Evolutionary conservation across 2,113 vertebrate genomes (phyloP), one percentile per base, ranked within the genome.

Genomic region (Merops nubicus): DNA sequence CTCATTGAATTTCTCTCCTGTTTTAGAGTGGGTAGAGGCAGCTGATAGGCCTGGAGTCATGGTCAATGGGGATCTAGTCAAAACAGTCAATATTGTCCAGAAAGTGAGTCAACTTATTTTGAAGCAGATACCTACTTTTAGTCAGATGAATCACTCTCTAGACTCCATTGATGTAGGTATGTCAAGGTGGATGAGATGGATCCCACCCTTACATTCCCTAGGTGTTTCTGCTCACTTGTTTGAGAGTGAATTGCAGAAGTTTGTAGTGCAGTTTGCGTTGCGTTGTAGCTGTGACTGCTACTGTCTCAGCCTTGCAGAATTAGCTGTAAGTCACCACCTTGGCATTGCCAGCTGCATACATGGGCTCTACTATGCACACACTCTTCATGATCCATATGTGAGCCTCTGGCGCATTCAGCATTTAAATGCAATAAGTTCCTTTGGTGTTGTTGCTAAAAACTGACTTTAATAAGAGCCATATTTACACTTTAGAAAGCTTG

Each of bases 81-180:
- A 90, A 94, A 93, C 31, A 56, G 57, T 88, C 94, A 84, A 95
- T 96, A 74, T 91, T 91, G 83, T 91, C 93, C 93, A 89, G 88
- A 92, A 92, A 84, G 33, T 68, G 54, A 96, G 80, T 96, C 68
- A 93, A 95, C 76, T 93, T 3, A 51, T 93, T 93, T 93, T 92
- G 81, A 91, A 93, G 54, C 83, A 56, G 60, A 16, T 79, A 86
- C 77, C 94, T 92, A 67, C 89, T 80, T 92, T 87, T 89, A 53
- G 89, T 92, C 89, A 95, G 56, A 93, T 92, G 64, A 78, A 81
- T 91, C 73, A 77, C 83, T 78, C 73, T 81, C 51, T 81, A 36
- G 79, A 84, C 60, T 89, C 68, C 43, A 89, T 67, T 75, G 94
- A 89, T 81, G 59, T 54, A 85, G 76, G 3, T 88, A 67, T 26